phyloP scores from a whole-genome alignment of 2,797 vertebrate genomes.

The Acridotheres tristis region DNA sequence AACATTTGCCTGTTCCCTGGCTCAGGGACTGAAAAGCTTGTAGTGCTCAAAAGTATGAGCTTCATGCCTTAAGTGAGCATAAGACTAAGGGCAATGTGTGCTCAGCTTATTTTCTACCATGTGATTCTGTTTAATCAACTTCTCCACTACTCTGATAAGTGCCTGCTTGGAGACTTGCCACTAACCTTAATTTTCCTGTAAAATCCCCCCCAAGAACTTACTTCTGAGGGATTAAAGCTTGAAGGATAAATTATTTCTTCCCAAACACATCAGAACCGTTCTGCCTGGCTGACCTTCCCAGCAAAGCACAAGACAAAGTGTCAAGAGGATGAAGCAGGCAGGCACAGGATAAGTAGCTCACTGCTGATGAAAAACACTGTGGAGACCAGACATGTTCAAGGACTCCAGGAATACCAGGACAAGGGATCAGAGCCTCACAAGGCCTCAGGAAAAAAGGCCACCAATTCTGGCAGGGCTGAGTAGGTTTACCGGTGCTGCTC shows the following conservation, averaged over 20 bases:
- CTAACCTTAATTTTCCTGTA: slow-evolving; percentile 18
- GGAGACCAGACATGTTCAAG: neutral
- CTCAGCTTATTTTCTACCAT: slow-evolving; percentile 23
- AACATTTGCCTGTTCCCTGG: neutral
- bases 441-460: neutral
- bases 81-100: neutral
- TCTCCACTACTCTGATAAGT: slow-evolving; percentile 4
- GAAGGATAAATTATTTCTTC: slow-evolving; percentile 45
- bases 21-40: neutral
- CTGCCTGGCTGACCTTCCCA: slow-evolving; percentile 35
- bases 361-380: neutral
- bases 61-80: neutral
- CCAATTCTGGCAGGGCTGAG: neutral
- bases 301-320: neutral
- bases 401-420: neutral
- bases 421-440: neutral
- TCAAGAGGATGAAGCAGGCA: slow-evolving; percentile 28
- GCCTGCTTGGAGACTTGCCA: slow-evolving; percentile 34
- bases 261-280: neutral
- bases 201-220: slow-evolving; percentile 32
- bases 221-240: slow-evolving; percentile 57
- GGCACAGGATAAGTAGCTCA: neutral
- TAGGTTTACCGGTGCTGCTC: neutral
- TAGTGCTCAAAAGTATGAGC: neutral
- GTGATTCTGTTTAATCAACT: slow-evolving; percentile 44